Conservation (phyloP, 2,797 vertebrate species). For the Buphagus erythrorhynchus region DNA sequence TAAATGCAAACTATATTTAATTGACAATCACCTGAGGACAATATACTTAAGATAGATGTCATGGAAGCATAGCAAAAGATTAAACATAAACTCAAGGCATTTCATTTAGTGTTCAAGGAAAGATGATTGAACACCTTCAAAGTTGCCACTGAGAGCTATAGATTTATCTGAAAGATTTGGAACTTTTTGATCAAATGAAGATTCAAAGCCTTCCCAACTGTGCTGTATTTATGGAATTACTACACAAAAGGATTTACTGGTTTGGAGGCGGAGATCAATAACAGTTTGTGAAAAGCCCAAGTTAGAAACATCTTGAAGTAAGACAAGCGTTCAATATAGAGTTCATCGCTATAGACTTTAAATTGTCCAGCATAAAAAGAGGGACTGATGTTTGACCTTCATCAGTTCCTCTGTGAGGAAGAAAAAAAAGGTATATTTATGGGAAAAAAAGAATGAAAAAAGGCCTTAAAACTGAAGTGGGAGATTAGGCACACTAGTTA, state of each 20-base stretch:
- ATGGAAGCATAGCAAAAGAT: neutral
- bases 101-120: conserved; percentile 16
- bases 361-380: conserved; percentile 49
- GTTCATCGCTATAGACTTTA: conserved; percentile 37
- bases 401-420: neutral
- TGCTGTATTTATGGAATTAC: conserved; percentile 65
- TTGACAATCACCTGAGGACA: neutral
- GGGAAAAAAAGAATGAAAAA: neutral
- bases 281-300: conserved; percentile 51
- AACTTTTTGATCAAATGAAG: conserved; percentile 67
- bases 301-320: conserved; percentile 57
- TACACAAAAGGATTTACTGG: conserved; percentile 53
- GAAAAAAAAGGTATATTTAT: neutral
- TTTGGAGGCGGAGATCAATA: conserved; percentile 64
- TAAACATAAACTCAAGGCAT: neutral
- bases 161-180: conserved; percentile 50
- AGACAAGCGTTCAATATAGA: conserved; percentile 51
- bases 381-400: conserved; percentile 53
- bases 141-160: neutral
- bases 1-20: conserved; percentile 30
- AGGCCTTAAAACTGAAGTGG: neutral
- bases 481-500: conserved; percentile 5
- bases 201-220: conserved; percentile 44
- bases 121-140: conserved; percentile 30
- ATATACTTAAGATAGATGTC: neutral